Base-by-base conservation (phyloP, 2,888 invertebrate species). In the Mesorhabditis sp. region DNA sequence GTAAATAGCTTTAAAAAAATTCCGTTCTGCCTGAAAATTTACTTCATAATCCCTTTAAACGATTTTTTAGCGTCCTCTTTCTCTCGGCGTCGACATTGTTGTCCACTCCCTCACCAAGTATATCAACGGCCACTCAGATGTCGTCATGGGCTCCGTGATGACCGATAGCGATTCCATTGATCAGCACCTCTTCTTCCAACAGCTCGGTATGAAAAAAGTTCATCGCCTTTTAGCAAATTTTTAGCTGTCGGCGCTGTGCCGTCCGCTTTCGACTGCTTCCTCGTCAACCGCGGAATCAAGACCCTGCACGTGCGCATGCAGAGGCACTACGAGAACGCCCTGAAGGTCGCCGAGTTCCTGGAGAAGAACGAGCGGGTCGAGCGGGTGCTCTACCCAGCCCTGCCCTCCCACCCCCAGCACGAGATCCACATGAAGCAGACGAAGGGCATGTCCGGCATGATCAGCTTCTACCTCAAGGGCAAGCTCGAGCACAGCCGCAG, bases 51-150 rank as follows among this genome's bases (percentile, higher is more conserved):
- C 41, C 68, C 13, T 15, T 68, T 7, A 67, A 58, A 10, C 64
- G n/a, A n/a, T 42, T 71, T 70, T 86, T 67, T 86, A 96, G 91
- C 90, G 91, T 72, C 97, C 97, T 1, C 87, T 98, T 69, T 90
- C 91, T 43, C 89, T 95, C 50, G 97, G 96, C 0, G 95, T 93
- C 2, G 95, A 98, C 86, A 88, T 96, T 69, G 92, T 91, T 3
- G 88, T 93, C 80, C 95, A 97, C 87, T 97, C 97, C 0, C 85
- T 95, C 69, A 95, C 95, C 0, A 98, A 98, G 87, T 98, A 96
- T 86, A 93, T 98, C 91, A 98, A 98, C 87, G 97, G 97, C 0
- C 97, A 98, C 87, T 91, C 93, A 0, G 97, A 98, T 88, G 92
- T 95, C 41, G 91, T 97, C 5, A 97, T 98, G 97, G 97, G 97